phyloP scores from a whole-genome alignment of 2,797 vertebrate genomes.

The Myoxocephalus aenaeus region DNA sequence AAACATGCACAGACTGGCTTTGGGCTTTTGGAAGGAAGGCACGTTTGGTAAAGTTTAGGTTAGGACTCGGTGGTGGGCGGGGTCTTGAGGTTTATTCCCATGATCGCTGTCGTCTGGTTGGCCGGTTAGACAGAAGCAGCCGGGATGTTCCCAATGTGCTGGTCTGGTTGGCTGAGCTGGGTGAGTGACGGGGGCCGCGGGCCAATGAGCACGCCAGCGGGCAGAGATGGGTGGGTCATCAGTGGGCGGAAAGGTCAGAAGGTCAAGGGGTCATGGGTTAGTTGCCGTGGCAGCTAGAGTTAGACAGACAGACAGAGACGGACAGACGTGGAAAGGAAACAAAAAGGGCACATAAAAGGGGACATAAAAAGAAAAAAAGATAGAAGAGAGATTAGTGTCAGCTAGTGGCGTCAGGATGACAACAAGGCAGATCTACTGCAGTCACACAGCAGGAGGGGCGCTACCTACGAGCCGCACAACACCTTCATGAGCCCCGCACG shows the following conservation, averaged over 20 bases:
- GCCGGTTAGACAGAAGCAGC: slow-evolving; percentile 77
- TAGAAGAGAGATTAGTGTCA: slow-evolving; percentile 99
- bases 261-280: slow-evolving; percentile 99
- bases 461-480: slow-evolving; percentile 60
- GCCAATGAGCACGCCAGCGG: slow-evolving; percentile 99
- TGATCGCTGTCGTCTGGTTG: slow-evolving; percentile 84
- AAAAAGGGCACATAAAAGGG: slow-evolving; percentile 84
- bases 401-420: slow-evolving; percentile 99
- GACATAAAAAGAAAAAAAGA: slow-evolving; percentile 97
- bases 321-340: slow-evolving; percentile 85
- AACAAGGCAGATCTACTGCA: slow-evolving; percentile 99
- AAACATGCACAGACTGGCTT: slow-evolving; percentile 75
- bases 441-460: slow-evolving; percentile 85
- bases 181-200: slow-evolving; percentile 94
- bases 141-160: slow-evolving; percentile 76
- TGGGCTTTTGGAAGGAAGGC: slow-evolving; percentile 77
- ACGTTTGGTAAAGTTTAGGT: slow-evolving; percentile 71
- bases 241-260: slow-evolving; percentile 99
- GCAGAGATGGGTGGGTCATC: slow-evolving; percentile 99
- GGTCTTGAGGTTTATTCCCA: slow-evolving; percentile 85
- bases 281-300: slow-evolving; percentile 99
- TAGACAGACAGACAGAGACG: slow-evolving; percentile 90
- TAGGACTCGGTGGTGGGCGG: slow-evolving; percentile 61
- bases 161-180: slow-evolving; percentile 86
- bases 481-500: slow-evolving; percentile 83